A percentile compares a stretch with the other conserved stretches of the same genome.
Conservation (phyloP, 1,140 invertebrate genomes). For the Drosophila murphyi region DNA sequence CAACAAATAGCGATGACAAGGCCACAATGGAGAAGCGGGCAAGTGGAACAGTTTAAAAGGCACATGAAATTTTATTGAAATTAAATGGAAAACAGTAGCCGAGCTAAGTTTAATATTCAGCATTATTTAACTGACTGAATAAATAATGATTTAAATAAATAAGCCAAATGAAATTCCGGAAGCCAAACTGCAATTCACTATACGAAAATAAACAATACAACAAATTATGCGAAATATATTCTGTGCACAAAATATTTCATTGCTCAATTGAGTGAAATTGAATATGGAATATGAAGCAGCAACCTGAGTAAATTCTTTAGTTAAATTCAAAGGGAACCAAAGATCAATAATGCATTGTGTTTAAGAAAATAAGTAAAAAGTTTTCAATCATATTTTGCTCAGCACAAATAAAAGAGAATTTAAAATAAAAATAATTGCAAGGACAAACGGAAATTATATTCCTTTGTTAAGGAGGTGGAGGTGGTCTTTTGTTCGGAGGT, state of each 20-base stretch:
- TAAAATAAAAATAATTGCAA: too few relatives aligned
- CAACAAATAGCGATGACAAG: slow-evolving; percentile 20
- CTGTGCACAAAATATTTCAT: slow-evolving; percentile 14
- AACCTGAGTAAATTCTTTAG: background rate
- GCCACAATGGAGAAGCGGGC: background rate
- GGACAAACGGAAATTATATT: too few relatives aligned
- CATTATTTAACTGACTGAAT: slow-evolving; percentile 37
- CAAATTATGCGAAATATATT: background rate
- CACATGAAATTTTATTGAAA: slow-evolving; percentile 21
- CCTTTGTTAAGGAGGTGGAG: too few relatives aligned
- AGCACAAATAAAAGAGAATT: too few relatives aligned
- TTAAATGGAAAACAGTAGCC: slow-evolving; percentile 24
- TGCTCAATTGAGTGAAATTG: slow-evolving; percentile 27
- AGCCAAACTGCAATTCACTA: background rate
- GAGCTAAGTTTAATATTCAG: slow-evolving; percentile 13
- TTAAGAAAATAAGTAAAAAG: too few relatives aligned
- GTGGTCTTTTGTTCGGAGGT: too few relatives aligned
- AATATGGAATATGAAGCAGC: slow-evolving; percentile 5
- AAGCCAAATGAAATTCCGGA: slow-evolving; percentile 16
- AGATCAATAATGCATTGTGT: background rate
- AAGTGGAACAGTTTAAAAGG: slow-evolving; percentile 21
- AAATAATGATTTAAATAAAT: slow-evolving; percentile 36
- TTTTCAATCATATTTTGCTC: too few relatives aligned
- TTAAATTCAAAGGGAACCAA: background rate
- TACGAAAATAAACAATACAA: slow-evolving; percentile 8